Conservation (phyloP, 2,888 invertebrate species). For the Crepidodera aurea region DNA sequence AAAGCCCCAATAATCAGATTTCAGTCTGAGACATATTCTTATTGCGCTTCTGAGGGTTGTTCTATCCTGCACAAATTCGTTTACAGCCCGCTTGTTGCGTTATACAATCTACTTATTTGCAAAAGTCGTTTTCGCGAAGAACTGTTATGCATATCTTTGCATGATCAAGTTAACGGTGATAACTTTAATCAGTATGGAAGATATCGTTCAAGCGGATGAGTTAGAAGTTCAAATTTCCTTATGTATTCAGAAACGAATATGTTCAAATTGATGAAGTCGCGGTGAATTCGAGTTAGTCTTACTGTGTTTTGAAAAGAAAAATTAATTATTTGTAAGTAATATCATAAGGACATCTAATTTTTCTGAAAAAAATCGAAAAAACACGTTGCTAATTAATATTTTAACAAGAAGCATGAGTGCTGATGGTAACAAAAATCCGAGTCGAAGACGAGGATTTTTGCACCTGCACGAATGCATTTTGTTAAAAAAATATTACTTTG, state of each 20-base stretch:
- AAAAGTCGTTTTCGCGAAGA: constrained; percentile 40
- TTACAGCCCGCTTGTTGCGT: constrained; percentile 48
- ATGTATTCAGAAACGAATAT: background rate
- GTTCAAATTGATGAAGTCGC: too few species aligned
- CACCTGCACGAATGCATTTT: too few species aligned
- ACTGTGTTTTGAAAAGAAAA: too few species aligned
- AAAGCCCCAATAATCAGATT: constrained; percentile 50
- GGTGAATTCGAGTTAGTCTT: too few species aligned
- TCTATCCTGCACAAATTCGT: constrained; percentile 44
- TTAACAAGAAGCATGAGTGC: too few species aligned
- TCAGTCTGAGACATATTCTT: constrained; percentile 49
- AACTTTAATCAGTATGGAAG: constrained; percentile 10
- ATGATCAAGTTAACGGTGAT: constrained; percentile 28
- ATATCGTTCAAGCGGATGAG: background rate
- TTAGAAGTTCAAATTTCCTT: background rate
- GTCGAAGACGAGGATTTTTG: too few species aligned
- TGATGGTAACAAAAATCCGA: too few species aligned
- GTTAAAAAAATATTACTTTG: too few species aligned
- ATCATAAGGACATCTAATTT: too few species aligned
- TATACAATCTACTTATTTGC: constrained; percentile 41
- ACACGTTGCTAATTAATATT: too few species aligned
- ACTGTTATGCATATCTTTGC: constrained; percentile 41
- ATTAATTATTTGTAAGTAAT: too few species aligned
- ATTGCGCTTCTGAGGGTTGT: constrained; percentile 52
- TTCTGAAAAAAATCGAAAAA: too few species aligned